Percentiles rank a stretch among this genome's conserved stretches.
Evolutionary conservation across 2,888 invertebrate species (phyloP).

Genomic region (Trachelus tabidus): DNA sequence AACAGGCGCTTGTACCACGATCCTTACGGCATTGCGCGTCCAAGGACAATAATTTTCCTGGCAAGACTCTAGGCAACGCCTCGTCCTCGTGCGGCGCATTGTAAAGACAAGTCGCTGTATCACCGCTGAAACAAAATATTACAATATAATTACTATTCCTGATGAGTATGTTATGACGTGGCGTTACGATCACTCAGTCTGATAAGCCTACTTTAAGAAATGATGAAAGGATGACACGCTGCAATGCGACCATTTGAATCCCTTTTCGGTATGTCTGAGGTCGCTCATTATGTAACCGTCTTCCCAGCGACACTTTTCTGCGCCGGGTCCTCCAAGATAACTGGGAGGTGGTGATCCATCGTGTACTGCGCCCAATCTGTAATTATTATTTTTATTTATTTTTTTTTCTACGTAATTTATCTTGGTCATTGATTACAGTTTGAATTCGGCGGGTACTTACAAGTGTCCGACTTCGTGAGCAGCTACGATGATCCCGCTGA

Average conservation of each 20-base stretch:
- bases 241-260: slow-evolving; percentile 94
- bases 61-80: slow-evolving; percentile 86
- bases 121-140: slow-evolving; percentile 75
- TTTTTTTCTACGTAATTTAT: slow-evolving; percentile 11
- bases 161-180: not conserved
- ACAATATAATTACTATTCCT: not conserved
- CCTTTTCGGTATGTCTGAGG: slow-evolving; percentile 91
- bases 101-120: slow-evolving; percentile 92
- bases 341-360: slow-evolving; percentile 95
- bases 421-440: not conserved
- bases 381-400: slow-evolving; percentile 16
- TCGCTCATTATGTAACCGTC: slow-evolving; percentile 97
- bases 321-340: slow-evolving; percentile 93
- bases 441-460: slow-evolving; percentile 72
- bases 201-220: slow-evolving; percentile 83
- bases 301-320: slow-evolving; percentile 94
- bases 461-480: slow-evolving; percentile 97
- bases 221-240: slow-evolving; percentile 94
- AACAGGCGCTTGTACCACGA: slow-evolving; percentile 88
- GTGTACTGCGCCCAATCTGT: slow-evolving; percentile 93
- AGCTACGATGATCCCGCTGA: slow-evolving; percentile 95
- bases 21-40: slow-evolving; percentile 95
- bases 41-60: slow-evolving; percentile 87
- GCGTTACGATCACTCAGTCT: not conserved
- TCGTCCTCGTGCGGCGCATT: slow-evolving; percentile 95